A percentile compares a stretch with the other conserved stretches of the same genome.
Evolutionary conservation across 2,888 invertebrate genomes (phyloP).

Genomic region (Drosophila maculinotata): DNA sequence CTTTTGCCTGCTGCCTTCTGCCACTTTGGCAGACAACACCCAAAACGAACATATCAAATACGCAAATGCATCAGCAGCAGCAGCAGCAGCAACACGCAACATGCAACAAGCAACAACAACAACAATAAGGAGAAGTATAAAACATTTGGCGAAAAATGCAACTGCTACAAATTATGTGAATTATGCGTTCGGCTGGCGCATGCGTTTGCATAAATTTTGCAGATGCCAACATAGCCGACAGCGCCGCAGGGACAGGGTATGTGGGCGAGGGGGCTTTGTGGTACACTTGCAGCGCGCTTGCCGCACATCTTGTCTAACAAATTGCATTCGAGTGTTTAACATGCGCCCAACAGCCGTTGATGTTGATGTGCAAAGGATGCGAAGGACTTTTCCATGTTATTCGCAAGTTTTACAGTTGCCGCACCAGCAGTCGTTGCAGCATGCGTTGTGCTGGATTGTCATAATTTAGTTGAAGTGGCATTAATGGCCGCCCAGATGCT

Average conservation of each 20-base stretch:
- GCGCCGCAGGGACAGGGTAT: slow-evolving; percentile 44
- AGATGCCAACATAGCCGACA: slow-evolving; percentile 69
- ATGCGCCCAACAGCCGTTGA: slow-evolving; percentile 77
- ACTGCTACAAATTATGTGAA: slow-evolving; percentile 79
- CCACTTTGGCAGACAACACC: slow-evolving; percentile 35
- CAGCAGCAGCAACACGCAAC: slow-evolving; percentile 9
- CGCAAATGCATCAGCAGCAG: slow-evolving; percentile 41
- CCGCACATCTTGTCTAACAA: slow-evolving; percentile 80
- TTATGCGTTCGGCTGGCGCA: slow-evolving; percentile 76
- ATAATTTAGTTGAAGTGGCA: slow-evolving; percentile 77
- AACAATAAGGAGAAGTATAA: slow-evolving; percentile 29
- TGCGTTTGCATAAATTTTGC: slow-evolving; percentile 78
- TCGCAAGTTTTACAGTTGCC: slow-evolving; percentile 57
- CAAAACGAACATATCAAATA: slow-evolving; percentile 58
- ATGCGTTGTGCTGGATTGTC: slow-evolving; percentile 42
- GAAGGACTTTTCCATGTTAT: slow-evolving; percentile 79
- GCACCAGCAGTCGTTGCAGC: slow-evolving; percentile 22
- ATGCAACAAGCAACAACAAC: slow-evolving; percentile 19
- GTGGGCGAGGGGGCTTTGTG: slow-evolving; percentile 5
- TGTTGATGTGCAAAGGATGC: slow-evolving; percentile 74
- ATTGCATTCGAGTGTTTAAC: slow-evolving; percentile 82
- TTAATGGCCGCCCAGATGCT: slow-evolving; percentile 59
- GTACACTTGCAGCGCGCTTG: slow-evolving; percentile 59
- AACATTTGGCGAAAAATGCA: slow-evolving; percentile 75
- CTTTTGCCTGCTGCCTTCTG: slow-evolving; percentile 38